Evolutionary conservation across 2,888 invertebrate species (phyloP).

Genomic region (Dichetophora obliterata): DNA sequence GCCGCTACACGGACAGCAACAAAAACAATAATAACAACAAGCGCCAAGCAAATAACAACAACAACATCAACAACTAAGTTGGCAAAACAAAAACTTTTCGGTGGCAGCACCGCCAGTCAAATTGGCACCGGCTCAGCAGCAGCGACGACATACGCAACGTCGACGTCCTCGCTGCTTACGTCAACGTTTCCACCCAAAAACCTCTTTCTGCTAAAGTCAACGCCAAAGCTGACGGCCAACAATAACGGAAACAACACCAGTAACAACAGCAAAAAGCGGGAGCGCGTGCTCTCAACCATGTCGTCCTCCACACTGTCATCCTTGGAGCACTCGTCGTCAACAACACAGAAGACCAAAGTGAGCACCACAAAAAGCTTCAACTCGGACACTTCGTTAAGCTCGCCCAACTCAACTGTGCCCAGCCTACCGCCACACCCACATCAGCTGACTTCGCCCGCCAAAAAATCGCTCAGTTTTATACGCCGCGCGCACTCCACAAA

Average conservation of each 20-base stretch:
- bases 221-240: conserved; percentile 57
- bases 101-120: conserved; percentile 57
- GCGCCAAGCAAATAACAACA: conserved; percentile 4
- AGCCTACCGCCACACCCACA: conserved; percentile 58
- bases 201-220: conserved; percentile 68
- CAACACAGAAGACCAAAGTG: conserved; percentile 44
- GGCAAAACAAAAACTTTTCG: conserved; percentile 54
- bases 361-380: conserved; percentile 51
- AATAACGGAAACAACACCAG: neutral
- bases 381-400: conserved; percentile 52
- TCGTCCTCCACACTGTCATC: conserved; percentile 47
- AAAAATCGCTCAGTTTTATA: conserved; percentile 77
- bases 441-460: conserved; percentile 70
- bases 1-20: conserved; percentile 14
- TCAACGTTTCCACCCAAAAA: conserved; percentile 70
- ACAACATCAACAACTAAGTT: conserved; percentile 40
- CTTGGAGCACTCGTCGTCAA: conserved; percentile 26
- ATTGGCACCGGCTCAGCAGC: conserved; percentile 46
- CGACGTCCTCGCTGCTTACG: conserved; percentile 58
- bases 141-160: conserved; percentile 12
- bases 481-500: conserved; percentile 81
- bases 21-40: conserved; percentile 42
- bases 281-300: conserved; percentile 39
- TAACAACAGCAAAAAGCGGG: conserved; percentile 31
- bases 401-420: conserved; percentile 43